Conservation (phyloP, 2,113 vertebrate genomes). For the Oryzias celebensis region DNA sequence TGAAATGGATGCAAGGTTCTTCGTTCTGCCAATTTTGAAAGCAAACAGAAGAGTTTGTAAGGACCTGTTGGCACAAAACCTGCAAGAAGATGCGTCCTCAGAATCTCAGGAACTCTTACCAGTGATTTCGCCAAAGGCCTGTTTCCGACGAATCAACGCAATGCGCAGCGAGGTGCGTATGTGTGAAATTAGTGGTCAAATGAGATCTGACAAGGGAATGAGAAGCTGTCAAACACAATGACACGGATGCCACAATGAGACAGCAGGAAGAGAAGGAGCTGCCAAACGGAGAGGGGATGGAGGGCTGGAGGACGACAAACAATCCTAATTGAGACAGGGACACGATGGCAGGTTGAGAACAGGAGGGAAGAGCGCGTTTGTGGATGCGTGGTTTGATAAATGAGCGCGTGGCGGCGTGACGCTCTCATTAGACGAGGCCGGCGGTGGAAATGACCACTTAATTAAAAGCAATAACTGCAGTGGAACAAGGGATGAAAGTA, state of each 20-base stretch:
- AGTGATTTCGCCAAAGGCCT: neutral
- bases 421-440: slow-evolving; percentile 83
- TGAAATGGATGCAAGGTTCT: slow-evolving; percentile 17
- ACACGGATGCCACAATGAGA: slow-evolving; percentile 75
- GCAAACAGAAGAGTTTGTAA: neutral
- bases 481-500: slow-evolving; percentile 42
- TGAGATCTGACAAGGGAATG: slow-evolving; percentile 92
- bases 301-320: slow-evolving; percentile 56
- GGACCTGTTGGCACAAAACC: slow-evolving; percentile 20
- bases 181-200: slow-evolving; percentile 61
- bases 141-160: neutral
- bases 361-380: slow-evolving; percentile 12
- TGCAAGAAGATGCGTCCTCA: slow-evolving; percentile 5
- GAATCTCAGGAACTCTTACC: slow-evolving; percentile 11
- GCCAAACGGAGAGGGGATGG: slow-evolving; percentile 41
- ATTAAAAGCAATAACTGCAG: slow-evolving; percentile 67
- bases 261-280: slow-evolving; percentile 32
- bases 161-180: slow-evolving; percentile 24
- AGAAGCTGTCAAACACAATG: slow-evolving; percentile 96
- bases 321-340: slow-evolving; percentile 63
- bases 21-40: slow-evolving; percentile 22
- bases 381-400: slow-evolving; percentile 50
- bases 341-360: slow-evolving; percentile 45
- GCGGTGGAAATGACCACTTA: slow-evolving; percentile 72
- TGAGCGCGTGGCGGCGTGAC: slow-evolving; percentile 62